Conservation (phyloP, 2,888 invertebrate genomes). For the Punctoribates punctum region DNA sequence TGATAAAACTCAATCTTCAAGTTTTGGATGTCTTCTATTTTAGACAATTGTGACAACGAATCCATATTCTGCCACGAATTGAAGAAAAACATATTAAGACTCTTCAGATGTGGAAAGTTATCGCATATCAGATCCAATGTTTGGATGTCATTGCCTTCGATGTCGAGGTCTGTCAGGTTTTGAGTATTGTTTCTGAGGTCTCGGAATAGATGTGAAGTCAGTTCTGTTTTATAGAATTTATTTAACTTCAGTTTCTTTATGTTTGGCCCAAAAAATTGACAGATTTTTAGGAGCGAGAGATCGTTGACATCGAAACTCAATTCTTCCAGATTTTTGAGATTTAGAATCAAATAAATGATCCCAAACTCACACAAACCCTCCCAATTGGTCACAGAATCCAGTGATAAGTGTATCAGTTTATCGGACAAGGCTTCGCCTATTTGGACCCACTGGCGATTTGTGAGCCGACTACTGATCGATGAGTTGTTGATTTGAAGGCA, state of each 20-base stretch:
- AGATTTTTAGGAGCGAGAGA: background rate
- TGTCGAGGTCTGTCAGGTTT: background rate
- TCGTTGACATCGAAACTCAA: conserved; percentile 30
- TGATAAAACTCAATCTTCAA: conserved; percentile 28
- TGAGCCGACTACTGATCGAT: background rate
- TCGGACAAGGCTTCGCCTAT: background rate
- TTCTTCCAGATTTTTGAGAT: background rate
- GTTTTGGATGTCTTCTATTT: background rate
- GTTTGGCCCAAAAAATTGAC: background rate
- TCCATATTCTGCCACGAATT: background rate
- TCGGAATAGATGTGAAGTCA: background rate
- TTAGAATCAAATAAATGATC: conserved; percentile 17
- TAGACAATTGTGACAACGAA: conserved; percentile 12
- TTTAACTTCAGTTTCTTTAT: conserved; percentile 1
- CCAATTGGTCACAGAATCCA: background rate
- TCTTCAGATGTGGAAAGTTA: conserved; percentile 9
- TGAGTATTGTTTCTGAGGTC: background rate
- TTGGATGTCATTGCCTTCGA: conserved; percentile 6
- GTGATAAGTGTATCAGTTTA: background rate
- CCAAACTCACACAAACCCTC: conserved; percentile 2
- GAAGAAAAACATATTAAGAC: conserved; percentile 20
- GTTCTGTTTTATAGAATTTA: background rate
- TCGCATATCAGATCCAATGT: conserved; percentile 4
- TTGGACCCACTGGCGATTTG: conserved; percentile 7
- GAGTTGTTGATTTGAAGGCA: conserved; percentile 23